A percentile compares a stretch with the other conserved stretches of the same genome.
phyloP scores from a whole-genome alignment of 2,113 vertebrate species.

The Poeciliopsis turrubarensis region DNA sequence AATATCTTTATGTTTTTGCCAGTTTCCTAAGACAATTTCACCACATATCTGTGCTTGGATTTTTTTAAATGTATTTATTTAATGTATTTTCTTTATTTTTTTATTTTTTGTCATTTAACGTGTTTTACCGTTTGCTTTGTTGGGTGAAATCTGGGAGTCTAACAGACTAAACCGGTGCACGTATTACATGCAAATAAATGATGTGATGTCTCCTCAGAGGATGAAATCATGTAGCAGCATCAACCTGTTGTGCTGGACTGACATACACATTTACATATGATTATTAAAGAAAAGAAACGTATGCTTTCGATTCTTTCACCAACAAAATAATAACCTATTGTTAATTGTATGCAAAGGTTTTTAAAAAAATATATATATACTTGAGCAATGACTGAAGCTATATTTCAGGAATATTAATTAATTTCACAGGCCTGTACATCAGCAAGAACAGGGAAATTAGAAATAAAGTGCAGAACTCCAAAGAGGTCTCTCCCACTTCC shows the following conservation, averaged over 20 bases:
- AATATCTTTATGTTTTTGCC: neutral
- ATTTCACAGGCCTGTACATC: neutral
- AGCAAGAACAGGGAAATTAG: neutral
- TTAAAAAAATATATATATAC: neutral
- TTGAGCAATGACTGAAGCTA: conserved; percentile 6
- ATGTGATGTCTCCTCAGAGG: neutral
- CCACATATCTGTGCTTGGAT: conserved; percentile 8
- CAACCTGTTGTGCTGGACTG: neutral
- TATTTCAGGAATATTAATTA: neutral
- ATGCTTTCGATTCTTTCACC: conserved; percentile 2
- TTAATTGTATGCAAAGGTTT: conserved; percentile 20
- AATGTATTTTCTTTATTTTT: neutral
- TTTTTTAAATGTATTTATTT: neutral
- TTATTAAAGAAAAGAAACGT: neutral
- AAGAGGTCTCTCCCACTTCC: too few species aligned
- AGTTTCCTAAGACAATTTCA: neutral
- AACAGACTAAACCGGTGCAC: neutral
- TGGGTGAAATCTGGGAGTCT: neutral
- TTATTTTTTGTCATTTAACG: neutral
- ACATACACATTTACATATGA: conserved; percentile 9
- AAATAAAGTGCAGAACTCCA: too few species aligned
- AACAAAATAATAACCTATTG: conserved; percentile 14
- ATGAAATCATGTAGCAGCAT: conserved; percentile 1
- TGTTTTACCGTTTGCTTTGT: neutral
- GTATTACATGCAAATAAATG: neutral